These are phyloP conservation scores for Oikopleura dioica DNA, from an alignment of 23 tunicate species.

Conservation along the genomic window DNA sequence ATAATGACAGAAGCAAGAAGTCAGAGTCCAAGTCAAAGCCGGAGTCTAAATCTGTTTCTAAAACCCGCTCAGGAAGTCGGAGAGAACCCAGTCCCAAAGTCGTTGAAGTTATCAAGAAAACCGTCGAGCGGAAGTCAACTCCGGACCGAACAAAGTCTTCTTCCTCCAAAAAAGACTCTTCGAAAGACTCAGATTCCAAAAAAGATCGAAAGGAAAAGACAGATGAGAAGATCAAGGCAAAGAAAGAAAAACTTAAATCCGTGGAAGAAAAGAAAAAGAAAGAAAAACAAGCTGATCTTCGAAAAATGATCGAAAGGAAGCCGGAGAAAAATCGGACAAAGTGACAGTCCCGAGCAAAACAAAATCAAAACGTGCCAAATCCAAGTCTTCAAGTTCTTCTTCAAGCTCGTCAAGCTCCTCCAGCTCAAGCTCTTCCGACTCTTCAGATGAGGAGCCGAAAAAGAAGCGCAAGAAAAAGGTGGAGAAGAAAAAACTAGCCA, in stretches of 20 bases:
- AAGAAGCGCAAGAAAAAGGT: neutral
- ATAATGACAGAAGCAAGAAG: no score
- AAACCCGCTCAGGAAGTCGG: neutral
- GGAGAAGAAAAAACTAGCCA: neutral
- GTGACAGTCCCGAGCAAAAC: no score
- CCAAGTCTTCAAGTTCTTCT: neutral
- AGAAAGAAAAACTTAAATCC: neutral
- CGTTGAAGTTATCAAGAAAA: neutral
- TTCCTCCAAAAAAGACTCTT: no score
- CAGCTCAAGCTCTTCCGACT: neutral
- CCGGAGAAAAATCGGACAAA: no score
- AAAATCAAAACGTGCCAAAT: neutral
- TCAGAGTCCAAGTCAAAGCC: neutral
- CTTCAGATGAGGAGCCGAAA: neutral
- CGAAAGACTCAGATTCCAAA: no score
- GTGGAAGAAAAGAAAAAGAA: neutral
- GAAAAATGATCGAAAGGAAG: neutral
- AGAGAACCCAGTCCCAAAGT: neutral
- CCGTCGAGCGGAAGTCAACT: neutral
- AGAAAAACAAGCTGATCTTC: neutral
- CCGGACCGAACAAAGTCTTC: no score
- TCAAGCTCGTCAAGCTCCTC: neutral
- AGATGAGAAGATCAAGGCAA: neutral
- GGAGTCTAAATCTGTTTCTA: neutral
- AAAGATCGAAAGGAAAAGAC: neutral